Evolutionary conservation across 2,113 vertebrate species (phyloP), one percentile per base, ranked within the genome.

Genomic region (Myocastor coypus): DNA sequence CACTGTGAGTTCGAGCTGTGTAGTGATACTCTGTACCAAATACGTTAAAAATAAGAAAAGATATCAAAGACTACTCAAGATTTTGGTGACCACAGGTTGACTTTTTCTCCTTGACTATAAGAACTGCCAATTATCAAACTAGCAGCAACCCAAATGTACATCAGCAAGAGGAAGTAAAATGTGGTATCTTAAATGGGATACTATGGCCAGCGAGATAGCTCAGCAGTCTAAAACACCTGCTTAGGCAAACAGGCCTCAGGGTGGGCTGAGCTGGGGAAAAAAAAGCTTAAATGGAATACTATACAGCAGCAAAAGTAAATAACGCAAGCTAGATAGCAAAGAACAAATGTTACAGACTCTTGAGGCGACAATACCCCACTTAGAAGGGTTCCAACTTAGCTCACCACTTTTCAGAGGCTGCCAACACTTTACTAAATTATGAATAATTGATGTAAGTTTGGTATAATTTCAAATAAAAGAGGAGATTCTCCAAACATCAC

Each of bases 321-420:
- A 34, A n/a, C 5, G 63, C 61, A 55, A 89, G 30, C 22, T 66
- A 73, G 37, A 92, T 4, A 57, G n/a, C 63, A 92, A 97, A 88
- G n/a, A 88, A 87, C 30, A 75, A 90, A 71, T 80, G 46, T 89
- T 69, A 81, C 13, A 92, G 66, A 87, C 32, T 73, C 86, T 57
- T 89, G 77, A 84, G 20, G 14, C 40, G 83, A 57, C n/a, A 83
- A 87, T 30, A 34, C 68, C 30, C 13, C 42, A 34, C 69, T n/a
- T 46, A 46, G 52, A 91, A 80, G 32, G 42, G 71, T 92, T 42
- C 40, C 34, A 71, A 50, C 5, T 91, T 52, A 94, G 52, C 1
- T 1, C 3, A 87, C 0, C 28, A 52, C 69, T 55, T 87, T 78
- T 37, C 30, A 94, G 73, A 90, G 61, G 80, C 17, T 66, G 1